A percentile compares a stretch with the other conserved stretches of the same genome.
phyloP scores from a whole-genome alignment of 2,797 vertebrate species.

The Eupleurogrammus muticus region DNA sequence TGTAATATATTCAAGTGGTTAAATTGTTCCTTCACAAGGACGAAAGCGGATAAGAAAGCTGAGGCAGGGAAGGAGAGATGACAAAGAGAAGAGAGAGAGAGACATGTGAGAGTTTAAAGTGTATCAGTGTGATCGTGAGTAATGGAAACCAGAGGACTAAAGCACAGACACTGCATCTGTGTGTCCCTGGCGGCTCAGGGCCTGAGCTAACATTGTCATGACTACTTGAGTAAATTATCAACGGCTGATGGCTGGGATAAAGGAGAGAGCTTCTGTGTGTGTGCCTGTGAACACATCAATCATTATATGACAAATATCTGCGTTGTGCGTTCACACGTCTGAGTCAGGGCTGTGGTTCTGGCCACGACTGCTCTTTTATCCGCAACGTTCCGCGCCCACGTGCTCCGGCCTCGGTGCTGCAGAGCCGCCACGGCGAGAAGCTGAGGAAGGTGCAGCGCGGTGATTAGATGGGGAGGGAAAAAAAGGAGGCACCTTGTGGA shows the following conservation, averaged over 20 bases:
- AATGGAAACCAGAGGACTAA: conserved; percentile 66
- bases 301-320: conserved; percentile 14
- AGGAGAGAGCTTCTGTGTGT: not conserved
- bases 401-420: conserved; percentile 33
- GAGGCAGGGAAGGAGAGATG: conserved; percentile 1
- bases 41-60: not conserved
- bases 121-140: conserved; percentile 54
- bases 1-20: no score
- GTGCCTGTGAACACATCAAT: conserved; percentile 15
- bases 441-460: conserved; percentile 22
- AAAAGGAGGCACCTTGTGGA: conserved; percentile 61
- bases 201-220: conserved; percentile 32
- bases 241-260: conserved; percentile 27
- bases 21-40: no score
- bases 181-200: conserved; percentile 48
- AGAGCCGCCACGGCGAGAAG: conserved; percentile 35
- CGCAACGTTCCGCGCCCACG: conserved; percentile 43
- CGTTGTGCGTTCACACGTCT: conserved; percentile 11
- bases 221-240: conserved; percentile 45
- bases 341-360: conserved; percentile 16
- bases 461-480: conserved; percentile 57
- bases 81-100: conserved; percentile 11
- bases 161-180: conserved; percentile 63
- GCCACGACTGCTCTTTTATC: conserved; percentile 42
- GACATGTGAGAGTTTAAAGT: conserved; percentile 22